Evolutionary conservation across 2,113 vertebrate species (phyloP).

Genomic region (Hippocampus barbouri): DNA sequence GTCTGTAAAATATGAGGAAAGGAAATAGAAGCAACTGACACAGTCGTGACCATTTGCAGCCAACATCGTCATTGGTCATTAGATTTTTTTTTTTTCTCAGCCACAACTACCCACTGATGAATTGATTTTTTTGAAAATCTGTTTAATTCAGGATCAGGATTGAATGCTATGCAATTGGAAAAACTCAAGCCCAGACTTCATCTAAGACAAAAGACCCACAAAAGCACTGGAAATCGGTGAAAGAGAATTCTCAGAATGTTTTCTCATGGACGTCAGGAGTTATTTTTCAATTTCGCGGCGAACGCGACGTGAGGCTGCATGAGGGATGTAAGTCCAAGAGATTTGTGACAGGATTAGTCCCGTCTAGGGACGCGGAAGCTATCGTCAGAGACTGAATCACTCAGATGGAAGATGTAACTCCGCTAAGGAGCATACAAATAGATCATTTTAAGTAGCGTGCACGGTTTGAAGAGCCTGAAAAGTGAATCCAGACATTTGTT

Average conservation of each 20-base stretch:
- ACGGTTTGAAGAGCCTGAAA: not conserved
- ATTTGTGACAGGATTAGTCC: not conserved
- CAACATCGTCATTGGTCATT: too few species aligned
- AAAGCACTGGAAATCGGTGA: not conserved
- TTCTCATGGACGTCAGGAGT: not conserved
- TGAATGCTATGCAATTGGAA: not conserved
- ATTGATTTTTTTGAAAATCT: not conserved
- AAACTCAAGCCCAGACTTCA: too few species aligned
- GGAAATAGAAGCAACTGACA: too few species aligned
- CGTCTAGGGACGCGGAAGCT: not conserved
- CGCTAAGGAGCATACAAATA: not conserved
- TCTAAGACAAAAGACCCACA: not conserved
- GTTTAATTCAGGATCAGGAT: not conserved
- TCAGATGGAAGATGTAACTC: not conserved
- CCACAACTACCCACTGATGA: too few species aligned
- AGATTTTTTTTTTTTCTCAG: too few species aligned
- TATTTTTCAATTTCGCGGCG: slow-evolving; percentile 1
- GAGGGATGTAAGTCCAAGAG: not conserved
- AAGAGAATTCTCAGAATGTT: not conserved
- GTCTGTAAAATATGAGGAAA: not conserved
- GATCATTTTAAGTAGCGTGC: too few species aligned
- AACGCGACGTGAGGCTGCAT: not conserved
- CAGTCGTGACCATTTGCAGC: too few species aligned
- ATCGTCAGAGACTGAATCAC: not conserved
- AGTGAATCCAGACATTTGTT: not conserved